Base-by-base conservation (phyloP, 2,888 invertebrate genomes). In the Drosophila fungiperda region DNA sequence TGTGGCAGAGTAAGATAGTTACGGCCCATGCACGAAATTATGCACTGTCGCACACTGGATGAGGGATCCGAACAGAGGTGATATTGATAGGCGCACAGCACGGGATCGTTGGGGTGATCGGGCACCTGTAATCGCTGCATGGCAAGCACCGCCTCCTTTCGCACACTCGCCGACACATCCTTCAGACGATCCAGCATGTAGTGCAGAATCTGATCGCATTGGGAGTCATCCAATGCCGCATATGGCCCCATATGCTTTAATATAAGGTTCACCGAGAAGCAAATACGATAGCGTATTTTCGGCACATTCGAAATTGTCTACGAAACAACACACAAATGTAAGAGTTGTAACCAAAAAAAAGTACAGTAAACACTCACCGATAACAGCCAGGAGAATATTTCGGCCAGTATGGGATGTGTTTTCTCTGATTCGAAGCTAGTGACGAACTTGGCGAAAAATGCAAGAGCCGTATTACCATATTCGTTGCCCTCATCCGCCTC, bases 71-170 rank as follows among this genome's bases (percentile, higher is more conserved):
- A 94, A 75, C 94, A 94, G 92, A 97, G 94, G 77, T 97, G 96
- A 87, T 95, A 95, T 32, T 95, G 94, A 82, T 96, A 96, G 0
- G 95, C 94, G 80, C 95, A 94, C 1, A 97, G 95, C 1, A 98
- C 96, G 1, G 95, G 95, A 91, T 98, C 98, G 38, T 96, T 94
- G 0, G 94, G 94, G 87, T 97, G 95, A 55, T 94, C 94, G 0
- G 97, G 97, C 83, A 97, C 96, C 92, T 98, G 98, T 1, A 98
- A 94, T 6, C 98, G 94, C 64, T 96, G 95, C 48, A 98, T 93
- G 0, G 97, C 97, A 35, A 95, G 92, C 0, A 97, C 96, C 0
- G 98, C 98, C 82, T 97, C 96, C 40, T 96, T 95, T 26, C 98
- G 94, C 4, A 98, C 96, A 58, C 95, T 95, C 1, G 96, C 94